A percentile compares a stretch with the other conserved stretches of the same genome.
Conservation (phyloP, 35 echinoderm and acorn worm genomes). For the Eucidaris tribuloides region DNA sequence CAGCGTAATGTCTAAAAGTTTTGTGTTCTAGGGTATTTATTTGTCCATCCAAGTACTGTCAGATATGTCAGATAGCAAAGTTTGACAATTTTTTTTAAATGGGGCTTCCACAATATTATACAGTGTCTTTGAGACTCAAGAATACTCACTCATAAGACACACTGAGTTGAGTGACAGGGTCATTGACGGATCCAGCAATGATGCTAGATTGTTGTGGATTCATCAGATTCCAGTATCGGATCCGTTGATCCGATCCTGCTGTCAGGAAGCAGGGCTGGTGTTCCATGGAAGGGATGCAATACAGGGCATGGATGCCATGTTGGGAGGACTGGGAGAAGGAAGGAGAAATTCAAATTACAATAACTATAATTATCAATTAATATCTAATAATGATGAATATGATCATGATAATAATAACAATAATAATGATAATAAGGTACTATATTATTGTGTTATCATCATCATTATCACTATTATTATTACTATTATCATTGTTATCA, state of each 20-base stretch:
- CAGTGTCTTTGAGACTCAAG: no score
- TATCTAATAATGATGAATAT: neutral
- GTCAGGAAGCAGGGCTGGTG: slow-evolving; percentile 71
- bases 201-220: slow-evolving; percentile 58
- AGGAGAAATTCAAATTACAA: neutral
- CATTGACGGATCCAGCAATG: slow-evolving; percentile 79
- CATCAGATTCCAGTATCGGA: slow-evolving; percentile 84
- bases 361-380: neutral
- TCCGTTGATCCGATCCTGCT: slow-evolving; percentile 82
- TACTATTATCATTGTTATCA: no score
- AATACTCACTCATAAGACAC: slow-evolving; percentile 77
- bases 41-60: no score
- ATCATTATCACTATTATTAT: no score
- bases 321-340: slow-evolving; percentile 31
- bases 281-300: slow-evolving; percentile 69
- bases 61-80: no score
- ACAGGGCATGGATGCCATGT: slow-evolving; percentile 65
- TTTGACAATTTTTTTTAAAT: no score
- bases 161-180: slow-evolving; percentile 48
- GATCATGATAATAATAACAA: neutral
- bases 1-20: no score
- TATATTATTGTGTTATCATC: no score
- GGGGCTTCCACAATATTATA: no score
- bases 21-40: no score
- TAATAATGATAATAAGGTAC: no score